Conservation (phyloP, 2,888 invertebrate genomes). For the Neocrepidodera transversa region DNA sequence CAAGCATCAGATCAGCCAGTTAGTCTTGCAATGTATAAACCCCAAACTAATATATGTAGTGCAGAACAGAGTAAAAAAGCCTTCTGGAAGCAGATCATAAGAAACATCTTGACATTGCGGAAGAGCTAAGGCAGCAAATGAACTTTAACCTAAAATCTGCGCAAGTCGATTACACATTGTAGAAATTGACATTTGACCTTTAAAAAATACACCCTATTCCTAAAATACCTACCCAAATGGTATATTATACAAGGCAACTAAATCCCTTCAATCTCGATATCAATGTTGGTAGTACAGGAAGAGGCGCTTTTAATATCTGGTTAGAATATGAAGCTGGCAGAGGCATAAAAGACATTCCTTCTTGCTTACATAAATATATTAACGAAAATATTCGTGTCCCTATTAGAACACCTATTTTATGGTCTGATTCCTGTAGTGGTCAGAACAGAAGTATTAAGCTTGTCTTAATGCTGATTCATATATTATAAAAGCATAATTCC, state of each 20-base stretch:
- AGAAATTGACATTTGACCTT: too few relatives aligned
- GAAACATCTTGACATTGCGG: conserved; percentile 9
- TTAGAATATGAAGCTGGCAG: conserved; percentile 28
- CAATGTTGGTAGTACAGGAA: conserved; percentile 36
- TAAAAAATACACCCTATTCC: conserved; percentile 29
- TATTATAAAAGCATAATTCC: conserved; percentile 33
- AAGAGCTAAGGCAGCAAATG: too few relatives aligned
- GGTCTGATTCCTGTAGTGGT: conserved; percentile 28
- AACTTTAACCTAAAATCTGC: too few relatives aligned
- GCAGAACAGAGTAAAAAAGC: conserved; percentile 2
- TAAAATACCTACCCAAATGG: conserved; percentile 34
- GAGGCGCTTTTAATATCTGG: conserved; percentile 36
- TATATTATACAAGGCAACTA: conserved; percentile 43
- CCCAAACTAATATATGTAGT: neutral
- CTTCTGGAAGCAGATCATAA: conserved; percentile 13
- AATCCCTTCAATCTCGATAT: conserved; percentile 42
- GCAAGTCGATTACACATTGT: too few relatives aligned
- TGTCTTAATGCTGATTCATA: conserved; percentile 34
- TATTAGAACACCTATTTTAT: conserved; percentile 20
- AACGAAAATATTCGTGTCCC: too few relatives aligned
- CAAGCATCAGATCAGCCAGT: neutral
- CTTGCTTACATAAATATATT: too few relatives aligned
- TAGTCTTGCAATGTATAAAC: conserved; percentile 12
- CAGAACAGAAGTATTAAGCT: conserved; percentile 43
- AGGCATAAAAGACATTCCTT: neutral